Conservation (phyloP, 2,888 invertebrate species). For the Notocelia uddmanniana region DNA sequence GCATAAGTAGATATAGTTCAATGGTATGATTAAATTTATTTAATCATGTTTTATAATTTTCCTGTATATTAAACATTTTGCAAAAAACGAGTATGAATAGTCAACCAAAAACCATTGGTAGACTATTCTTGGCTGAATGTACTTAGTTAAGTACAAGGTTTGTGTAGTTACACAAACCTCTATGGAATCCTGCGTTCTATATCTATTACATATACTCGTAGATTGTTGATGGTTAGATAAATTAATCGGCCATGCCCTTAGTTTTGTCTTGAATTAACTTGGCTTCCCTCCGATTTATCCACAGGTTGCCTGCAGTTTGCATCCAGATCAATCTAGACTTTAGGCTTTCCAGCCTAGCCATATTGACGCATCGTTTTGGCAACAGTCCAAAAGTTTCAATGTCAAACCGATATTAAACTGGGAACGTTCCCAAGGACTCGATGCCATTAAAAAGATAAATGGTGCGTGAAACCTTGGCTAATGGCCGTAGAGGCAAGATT, state of each 20-base stretch:
- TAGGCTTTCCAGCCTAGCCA: neutral
- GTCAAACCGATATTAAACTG: slow-evolving; percentile 14
- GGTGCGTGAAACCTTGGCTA: slow-evolving; percentile 20
- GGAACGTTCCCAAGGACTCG: slow-evolving; percentile 25
- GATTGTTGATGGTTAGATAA: too few species aligned
- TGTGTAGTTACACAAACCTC: too few species aligned
- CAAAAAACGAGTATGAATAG: too few species aligned
- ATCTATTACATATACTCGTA: too few species aligned
- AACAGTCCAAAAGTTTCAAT: neutral
- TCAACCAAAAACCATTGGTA: too few species aligned
- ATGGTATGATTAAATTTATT: too few species aligned
- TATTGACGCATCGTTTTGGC: slow-evolving; percentile 21
- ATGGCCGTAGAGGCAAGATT: neutral
- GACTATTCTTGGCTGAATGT: too few species aligned
- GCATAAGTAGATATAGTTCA: too few species aligned
- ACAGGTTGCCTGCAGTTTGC: neutral
- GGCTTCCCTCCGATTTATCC: neutral
- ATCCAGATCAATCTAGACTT: slow-evolving; percentile 12
- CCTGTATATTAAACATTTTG: too few species aligned
- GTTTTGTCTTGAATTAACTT: neutral
- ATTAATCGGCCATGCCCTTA: neutral
- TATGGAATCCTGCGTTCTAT: too few species aligned
- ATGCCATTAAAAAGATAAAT: slow-evolving; percentile 30
- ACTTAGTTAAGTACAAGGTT: too few species aligned
- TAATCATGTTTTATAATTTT: too few species aligned